phyloP scores from a whole-genome alignment of 2,888 invertebrate genomes.

The Chrysolina americana region DNA sequence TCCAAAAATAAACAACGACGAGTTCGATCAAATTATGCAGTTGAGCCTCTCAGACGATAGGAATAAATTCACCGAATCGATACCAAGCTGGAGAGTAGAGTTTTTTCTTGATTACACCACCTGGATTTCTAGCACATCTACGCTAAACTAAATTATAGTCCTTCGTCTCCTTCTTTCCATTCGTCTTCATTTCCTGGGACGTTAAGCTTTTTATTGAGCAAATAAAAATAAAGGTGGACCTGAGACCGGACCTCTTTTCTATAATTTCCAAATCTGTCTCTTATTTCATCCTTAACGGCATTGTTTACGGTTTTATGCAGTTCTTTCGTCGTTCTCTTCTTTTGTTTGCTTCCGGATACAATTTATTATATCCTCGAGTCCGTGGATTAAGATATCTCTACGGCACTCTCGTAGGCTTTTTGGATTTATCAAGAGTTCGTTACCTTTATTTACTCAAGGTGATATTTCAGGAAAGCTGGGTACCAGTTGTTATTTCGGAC shows the following conservation, averaged over 20 bases:
- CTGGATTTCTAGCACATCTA: constrained; percentile 12
- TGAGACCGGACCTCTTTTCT: constrained; percentile 41
- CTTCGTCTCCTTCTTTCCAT: constrained; percentile 31
- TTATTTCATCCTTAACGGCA: constrained; percentile 50
- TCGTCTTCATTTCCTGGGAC: constrained; percentile 45
- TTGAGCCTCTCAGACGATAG: not conserved
- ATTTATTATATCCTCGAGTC: constrained; percentile 33
- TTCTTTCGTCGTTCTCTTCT: constrained; percentile 17
- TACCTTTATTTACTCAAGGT: not conserved
- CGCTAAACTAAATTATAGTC: constrained; percentile 9
- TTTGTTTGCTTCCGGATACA: constrained; percentile 35
- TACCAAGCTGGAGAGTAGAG: not conserved
- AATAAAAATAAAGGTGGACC: constrained; percentile 49
- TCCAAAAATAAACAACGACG: not conserved
- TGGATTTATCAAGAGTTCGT: not conserved
- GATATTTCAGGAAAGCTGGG: not conserved
- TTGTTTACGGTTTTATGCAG: constrained; percentile 41
- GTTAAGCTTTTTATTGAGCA: constrained; percentile 42
- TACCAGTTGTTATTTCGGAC: not conserved
- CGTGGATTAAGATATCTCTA: constrained; percentile 14
- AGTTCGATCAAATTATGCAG: not conserved
- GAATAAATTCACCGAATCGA: not conserved
- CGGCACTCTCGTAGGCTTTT: constrained; percentile 14
- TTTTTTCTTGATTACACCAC: constrained; percentile 15
- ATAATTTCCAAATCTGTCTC: constrained; percentile 48